A percentile compares a stretch with the other conserved stretches of the same genome.
phyloP scores from a whole-genome alignment of 2,797 vertebrate genomes.

The Squalus acanthias region DNA sequence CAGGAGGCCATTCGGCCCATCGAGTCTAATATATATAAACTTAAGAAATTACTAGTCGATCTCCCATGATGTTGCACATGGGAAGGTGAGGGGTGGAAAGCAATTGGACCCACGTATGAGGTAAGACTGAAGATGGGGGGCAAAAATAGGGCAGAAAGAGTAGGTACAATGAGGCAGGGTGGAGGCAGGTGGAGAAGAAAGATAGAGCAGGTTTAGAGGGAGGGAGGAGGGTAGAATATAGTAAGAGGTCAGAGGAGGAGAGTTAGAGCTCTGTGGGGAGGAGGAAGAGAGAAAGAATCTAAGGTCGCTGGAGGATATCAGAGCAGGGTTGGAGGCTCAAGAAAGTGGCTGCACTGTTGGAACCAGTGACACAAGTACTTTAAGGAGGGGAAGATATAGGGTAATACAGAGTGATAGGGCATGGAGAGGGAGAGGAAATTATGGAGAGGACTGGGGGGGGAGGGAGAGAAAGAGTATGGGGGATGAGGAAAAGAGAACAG shows the following conservation, averaged over 20 bases:
- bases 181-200: background rate
- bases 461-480: background rate
- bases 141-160: background rate
- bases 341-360: background rate
- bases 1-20: background rate
- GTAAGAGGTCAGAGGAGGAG: background rate
- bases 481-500: background rate
- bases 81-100: background rate
- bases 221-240: too few species aligned
- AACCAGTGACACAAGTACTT: background rate
- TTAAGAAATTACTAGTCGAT: background rate
- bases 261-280: background rate
- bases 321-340: background rate
- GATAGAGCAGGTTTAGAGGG: background rate
- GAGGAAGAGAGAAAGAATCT: background rate
- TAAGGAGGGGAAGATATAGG: background rate
- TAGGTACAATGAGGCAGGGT: too few species aligned
- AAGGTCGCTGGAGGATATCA: background rate
- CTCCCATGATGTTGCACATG: background rate
- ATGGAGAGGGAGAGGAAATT: too few species aligned
- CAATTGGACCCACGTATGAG: background rate
- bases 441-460: too few species aligned
- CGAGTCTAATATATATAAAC: background rate
- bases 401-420: background rate
- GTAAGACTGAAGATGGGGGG: background rate